Percentiles rank a stretch among this genome's conserved stretches.
Conservation (phyloP, 2,113 vertebrate genomes). For the Aegithalos caudatus region DNA sequence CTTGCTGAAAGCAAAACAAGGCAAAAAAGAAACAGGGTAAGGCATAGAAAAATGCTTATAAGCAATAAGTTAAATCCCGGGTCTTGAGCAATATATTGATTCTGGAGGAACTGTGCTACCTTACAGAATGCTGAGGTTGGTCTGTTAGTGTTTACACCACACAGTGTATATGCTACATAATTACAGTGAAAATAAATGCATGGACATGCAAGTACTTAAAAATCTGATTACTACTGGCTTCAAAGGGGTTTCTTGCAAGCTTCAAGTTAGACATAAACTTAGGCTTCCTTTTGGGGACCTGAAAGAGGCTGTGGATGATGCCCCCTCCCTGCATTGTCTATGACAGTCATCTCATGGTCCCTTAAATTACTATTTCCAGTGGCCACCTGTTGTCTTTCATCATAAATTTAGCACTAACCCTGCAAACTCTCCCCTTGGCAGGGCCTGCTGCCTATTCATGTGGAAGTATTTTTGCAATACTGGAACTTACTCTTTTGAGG, state of each 20-base stretch:
- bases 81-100: background rate
- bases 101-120: background rate
- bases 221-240: background rate
- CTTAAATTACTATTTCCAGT: background rate
- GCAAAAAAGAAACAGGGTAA: background rate
- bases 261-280: background rate
- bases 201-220: background rate
- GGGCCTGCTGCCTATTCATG: background rate
- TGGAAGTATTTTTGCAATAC: background rate
- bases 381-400: background rate
- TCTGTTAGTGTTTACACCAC: background rate
- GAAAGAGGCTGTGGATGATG: background rate
- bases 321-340: background rate
- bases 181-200: background rate
- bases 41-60: background rate
- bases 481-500: background rate
- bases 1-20: constrained; percentile 21
- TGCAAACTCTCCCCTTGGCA: background rate
- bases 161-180: background rate
- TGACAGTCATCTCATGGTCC: background rate
- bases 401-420: background rate
- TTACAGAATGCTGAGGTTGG: background rate
- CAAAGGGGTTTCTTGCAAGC: background rate
- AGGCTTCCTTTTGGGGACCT: background rate
- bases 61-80: background rate